Conservation (phyloP, 2,113 vertebrate species). For the Larimichthys polyactis region DNA sequence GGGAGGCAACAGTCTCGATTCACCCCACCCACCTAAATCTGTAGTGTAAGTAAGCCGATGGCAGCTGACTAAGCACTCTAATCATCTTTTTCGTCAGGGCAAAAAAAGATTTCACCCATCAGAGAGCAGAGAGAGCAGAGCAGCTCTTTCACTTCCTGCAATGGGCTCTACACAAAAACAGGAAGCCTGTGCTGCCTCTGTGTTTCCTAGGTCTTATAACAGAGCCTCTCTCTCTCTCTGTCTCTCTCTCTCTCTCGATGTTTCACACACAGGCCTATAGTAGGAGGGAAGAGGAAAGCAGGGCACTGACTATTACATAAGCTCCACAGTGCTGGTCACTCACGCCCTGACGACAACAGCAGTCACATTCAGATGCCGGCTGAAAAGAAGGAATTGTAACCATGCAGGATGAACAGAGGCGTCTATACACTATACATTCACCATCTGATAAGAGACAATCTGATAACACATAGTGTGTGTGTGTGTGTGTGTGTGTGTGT, state of each 20-base stretch:
- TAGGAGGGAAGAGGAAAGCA: constrained; percentile 43
- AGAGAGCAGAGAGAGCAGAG: constrained; percentile 43
- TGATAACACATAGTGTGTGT: constrained; percentile 12
- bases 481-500: not conserved
- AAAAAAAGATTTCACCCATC: constrained; percentile 17
- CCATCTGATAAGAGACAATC: constrained; percentile 42
- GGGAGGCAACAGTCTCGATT: constrained; percentile 18
- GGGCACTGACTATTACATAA: constrained; percentile 72
- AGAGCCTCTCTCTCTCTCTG: constrained; percentile 32
- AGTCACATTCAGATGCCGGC: constrained; percentile 37
- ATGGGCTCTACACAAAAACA: constrained; percentile 71
- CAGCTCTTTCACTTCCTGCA: constrained; percentile 73
- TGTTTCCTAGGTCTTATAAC: constrained; percentile 65
- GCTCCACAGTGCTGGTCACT: constrained; percentile 49
- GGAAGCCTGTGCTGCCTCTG: constrained; percentile 73
- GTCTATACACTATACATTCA: constrained; percentile 44
- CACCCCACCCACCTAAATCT: constrained; percentile 3
- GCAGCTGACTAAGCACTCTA: constrained; percentile 42
- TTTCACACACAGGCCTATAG: constrained; percentile 39
- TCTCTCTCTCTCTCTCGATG: constrained; percentile 38
- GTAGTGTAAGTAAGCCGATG: constrained; percentile 32
- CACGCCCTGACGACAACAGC: constrained; percentile 52
- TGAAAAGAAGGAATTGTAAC: constrained; percentile 64
- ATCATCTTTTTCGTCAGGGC: constrained; percentile 12
- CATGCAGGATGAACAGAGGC: constrained; percentile 39